Base-by-base conservation (phyloP, 2,797 vertebrate genomes). In the Parambassis ranga region DNA sequence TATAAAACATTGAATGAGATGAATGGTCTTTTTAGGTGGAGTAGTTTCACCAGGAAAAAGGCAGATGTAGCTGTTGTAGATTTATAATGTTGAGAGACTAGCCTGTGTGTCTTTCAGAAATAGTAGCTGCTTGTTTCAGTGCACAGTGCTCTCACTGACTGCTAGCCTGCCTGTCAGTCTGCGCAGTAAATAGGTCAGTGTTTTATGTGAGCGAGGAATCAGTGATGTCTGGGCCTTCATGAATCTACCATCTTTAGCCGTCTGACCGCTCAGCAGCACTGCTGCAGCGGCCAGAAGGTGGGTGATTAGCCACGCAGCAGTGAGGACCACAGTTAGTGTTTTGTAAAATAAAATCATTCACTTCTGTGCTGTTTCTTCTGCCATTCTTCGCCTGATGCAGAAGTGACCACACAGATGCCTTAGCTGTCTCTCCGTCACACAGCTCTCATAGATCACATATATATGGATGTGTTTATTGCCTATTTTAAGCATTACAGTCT, bases 171-270 rank as follows among this genome's bases (percentile, higher is more conserved):
- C 74, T 62, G 75, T 75, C 78, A 58, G 67, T 56, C 72, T 67
- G 66, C 70, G 43, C 68, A 64, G 72, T 84, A 89, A 90, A 90
- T 89, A 87, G 89, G 89, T 90, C 86, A 87, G 63, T 79, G 80
- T 85, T 89, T 82, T 83, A 82, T 78, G 77, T 55, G 65, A 80
- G 77, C 16, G 56, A 84, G 81, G 81, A 76, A 75, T 82, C 76
- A 11, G 62, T 71, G 39, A 70, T 56, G 75, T 84, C 83, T 77
- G 71, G 61, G 65, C 65, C 63, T 77, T 70, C 55, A 14, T 69
- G 71, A 72, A 71, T 75, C 56, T 73, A 66, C 65, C 74, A 46
- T 83, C 82, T 83, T 77, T 64, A 65, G 51, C 58, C 0, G 10
- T 64, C 48, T 9, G 62, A 38, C 49, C 7, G 30, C 41, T 49